Evolutionary conservation across 2,888 invertebrate species (phyloP).

Genomic region (Netelia virgata): DNA sequence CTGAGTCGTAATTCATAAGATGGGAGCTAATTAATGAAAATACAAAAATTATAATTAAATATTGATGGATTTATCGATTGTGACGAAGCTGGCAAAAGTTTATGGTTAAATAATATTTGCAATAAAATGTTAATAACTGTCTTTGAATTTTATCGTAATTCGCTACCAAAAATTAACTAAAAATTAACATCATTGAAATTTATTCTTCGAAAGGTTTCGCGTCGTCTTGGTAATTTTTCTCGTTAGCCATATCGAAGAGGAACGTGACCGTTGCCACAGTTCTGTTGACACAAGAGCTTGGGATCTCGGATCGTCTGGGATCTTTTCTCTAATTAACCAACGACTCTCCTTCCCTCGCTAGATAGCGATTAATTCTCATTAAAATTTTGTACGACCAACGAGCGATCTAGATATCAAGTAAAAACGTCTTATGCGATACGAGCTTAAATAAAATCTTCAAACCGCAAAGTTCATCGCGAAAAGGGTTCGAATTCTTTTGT

Average conservation of each 20-base stretch:
- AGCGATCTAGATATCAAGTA: not conserved
- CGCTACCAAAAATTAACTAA: too few species aligned
- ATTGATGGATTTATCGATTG: too few species aligned
- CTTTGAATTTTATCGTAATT: too few species aligned
- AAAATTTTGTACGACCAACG: conserved; percentile 18
- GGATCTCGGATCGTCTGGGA: conserved; percentile 16
- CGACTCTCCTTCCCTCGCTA: not conserved
- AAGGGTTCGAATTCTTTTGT: not conserved
- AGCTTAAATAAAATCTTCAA: not conserved
- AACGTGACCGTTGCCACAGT: not conserved
- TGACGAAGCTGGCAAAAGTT: too few species aligned
- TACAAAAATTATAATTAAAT: not conserved
- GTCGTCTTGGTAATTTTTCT: not conserved
- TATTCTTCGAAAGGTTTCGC: not conserved
- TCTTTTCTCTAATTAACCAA: conserved; percentile 40
- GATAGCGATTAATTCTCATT: conserved; percentile 47
- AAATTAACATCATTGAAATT: too few species aligned
- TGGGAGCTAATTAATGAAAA: not conserved
- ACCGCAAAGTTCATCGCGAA: not conserved
- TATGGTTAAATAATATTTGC: too few species aligned
- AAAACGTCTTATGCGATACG: not conserved
- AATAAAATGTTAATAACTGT: too few species aligned
- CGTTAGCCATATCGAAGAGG: not conserved
- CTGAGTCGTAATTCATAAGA: too few species aligned
- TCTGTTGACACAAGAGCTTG: not conserved